Evolutionary conservation across 2,888 invertebrate species (phyloP).

Genomic region (Hydraecia micacea): DNA sequence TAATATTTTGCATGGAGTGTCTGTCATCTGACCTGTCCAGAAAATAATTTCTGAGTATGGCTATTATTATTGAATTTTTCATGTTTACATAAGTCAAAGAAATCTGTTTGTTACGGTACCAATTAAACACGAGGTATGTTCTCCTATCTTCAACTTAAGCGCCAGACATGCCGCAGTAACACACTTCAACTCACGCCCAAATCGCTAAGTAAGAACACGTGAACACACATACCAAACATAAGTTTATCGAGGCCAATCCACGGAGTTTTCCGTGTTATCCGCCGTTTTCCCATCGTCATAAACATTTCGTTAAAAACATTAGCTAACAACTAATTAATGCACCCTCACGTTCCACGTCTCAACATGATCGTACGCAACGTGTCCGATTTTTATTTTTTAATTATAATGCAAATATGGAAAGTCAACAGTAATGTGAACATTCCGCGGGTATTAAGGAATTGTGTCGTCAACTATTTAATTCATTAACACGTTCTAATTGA

Average conservation of each 20-base stretch:
- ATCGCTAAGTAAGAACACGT: conserved; percentile 40
- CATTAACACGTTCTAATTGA: conserved; percentile 71
- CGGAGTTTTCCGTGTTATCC: conserved; percentile 72
- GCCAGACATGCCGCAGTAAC: not conserved
- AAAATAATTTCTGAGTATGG: not conserved
- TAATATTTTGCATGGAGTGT: not conserved
- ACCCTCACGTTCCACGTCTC: conserved; percentile 77
- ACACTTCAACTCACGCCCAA: conserved; percentile 29
- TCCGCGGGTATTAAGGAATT: conserved; percentile 73
- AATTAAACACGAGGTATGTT: not conserved
- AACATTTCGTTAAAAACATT: conserved; percentile 76
- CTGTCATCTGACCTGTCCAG: not conserved
- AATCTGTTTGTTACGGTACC: not conserved
- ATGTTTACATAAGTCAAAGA: not conserved
- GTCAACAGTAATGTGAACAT: conserved; percentile 71
- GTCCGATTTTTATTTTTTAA: conserved; percentile 80
- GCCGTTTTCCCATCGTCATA: conserved; percentile 76
- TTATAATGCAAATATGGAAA: conserved; percentile 80
- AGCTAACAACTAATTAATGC: conserved; percentile 84
- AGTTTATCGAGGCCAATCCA: conserved; percentile 60
- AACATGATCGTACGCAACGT: conserved; percentile 78
- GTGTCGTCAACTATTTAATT: conserved; percentile 74
- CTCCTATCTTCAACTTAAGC: too few species aligned
- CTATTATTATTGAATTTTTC: not conserved
- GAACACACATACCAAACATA: conserved; percentile 28